Evolutionary conservation across 1,140 invertebrate genomes (phyloP).

Genomic region (Drosophila murphyi): DNA sequence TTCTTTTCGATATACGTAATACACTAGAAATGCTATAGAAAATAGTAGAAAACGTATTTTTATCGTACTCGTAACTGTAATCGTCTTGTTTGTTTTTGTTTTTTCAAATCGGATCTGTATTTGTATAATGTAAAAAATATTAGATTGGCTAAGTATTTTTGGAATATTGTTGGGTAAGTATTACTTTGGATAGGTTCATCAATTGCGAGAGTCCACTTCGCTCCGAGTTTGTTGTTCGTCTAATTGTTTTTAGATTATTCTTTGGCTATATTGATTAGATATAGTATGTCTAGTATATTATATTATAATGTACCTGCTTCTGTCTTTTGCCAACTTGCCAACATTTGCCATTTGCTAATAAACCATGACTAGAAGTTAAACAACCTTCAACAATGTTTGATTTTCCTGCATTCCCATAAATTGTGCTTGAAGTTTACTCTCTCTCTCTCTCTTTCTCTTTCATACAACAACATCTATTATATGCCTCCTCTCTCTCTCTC

Average conservation of each 20-base stretch:
- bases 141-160: conserved; percentile 21
- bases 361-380: conserved; percentile 31
- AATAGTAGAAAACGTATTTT: conserved; percentile 41
- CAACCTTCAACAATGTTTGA: conserved; percentile 47
- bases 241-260: conserved; percentile 8
- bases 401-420: conserved; percentile 41
- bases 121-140: conserved; percentile 20
- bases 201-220: neutral
- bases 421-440: conserved; percentile 27
- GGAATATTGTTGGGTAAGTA: neutral
- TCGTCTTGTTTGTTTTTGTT: neutral
- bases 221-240: neutral
- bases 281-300: neutral
- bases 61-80: neutral
- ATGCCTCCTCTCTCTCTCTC: neutral
- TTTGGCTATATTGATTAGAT: neutral
- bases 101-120: conserved; percentile 12
- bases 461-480: too few relatives aligned
- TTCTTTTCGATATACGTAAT: neutral
- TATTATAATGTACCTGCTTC: neutral
- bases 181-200: conserved; percentile 3
- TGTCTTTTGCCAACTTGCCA: too few relatives aligned
- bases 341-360: neutral
- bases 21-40: conserved; percentile 42
- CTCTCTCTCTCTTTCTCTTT: neutral